Evolutionary conservation across 2,113 vertebrate genomes (phyloP).

Genomic region (Hydrolagus affinis): DNA sequence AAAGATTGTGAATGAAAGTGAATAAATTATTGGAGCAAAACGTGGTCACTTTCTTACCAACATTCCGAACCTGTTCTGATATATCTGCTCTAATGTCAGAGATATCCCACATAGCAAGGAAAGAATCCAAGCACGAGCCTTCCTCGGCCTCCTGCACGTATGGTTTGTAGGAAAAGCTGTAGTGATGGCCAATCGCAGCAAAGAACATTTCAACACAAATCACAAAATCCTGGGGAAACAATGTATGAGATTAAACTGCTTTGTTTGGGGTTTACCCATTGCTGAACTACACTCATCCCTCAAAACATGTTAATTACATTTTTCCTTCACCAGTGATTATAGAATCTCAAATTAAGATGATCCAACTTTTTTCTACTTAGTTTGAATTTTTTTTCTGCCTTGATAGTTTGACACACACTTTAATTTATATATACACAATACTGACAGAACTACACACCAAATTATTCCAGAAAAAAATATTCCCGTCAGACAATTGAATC

Average conservation of each 20-base stretch:
- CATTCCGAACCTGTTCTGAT: constrained; percentile 91
- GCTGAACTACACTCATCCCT: not conserved
- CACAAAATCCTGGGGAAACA: constrained; percentile 75
- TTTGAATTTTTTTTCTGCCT: not conserved
- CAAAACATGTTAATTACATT: not conserved
- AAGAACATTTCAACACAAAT: constrained; percentile 98
- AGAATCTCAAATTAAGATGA: not conserved
- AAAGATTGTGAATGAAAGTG: not conserved
- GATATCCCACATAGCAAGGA: constrained; percentile 97
- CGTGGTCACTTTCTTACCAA: constrained; percentile 64
- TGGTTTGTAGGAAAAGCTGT: constrained; percentile 91
- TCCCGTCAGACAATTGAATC: too few relatives aligned
- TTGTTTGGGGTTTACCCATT: not conserved
- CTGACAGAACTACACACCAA: not conserved
- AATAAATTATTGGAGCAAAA: not conserved
- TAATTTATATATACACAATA: not conserved
- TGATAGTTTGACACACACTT: not conserved
- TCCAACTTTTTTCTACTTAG: too few relatives aligned
- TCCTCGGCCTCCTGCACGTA: constrained; percentile 93
- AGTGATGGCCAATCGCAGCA: constrained; percentile 92
- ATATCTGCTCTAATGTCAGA: constrained; percentile 90
- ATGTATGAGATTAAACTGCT: not conserved
- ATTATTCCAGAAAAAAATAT: not conserved
- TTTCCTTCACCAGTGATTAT: not conserved
- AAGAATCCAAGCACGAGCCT: constrained; percentile 92